Conservation (phyloP, 2,113 vertebrate species). For the Neodontobutis hainanensis region DNA sequence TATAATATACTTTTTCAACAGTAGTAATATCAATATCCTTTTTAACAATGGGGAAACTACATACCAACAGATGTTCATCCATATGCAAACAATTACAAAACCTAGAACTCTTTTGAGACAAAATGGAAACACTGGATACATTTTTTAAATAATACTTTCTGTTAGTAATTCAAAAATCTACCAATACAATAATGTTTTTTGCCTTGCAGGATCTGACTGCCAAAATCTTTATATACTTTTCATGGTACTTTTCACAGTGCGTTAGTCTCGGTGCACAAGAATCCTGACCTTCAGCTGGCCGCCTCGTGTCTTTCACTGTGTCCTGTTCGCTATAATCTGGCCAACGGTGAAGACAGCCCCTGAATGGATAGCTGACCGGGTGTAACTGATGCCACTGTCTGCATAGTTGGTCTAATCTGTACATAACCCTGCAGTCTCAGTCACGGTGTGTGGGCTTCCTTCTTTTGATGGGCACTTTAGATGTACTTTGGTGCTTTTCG, state of each 20-base stretch:
- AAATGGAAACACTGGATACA: too few species aligned
- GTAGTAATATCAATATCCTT: too few species aligned
- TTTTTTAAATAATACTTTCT: too few species aligned
- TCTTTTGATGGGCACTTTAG: conserved; percentile 47
- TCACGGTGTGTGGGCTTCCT: conserved; percentile 62
- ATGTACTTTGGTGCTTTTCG: conserved; percentile 32
- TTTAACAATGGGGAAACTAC: too few species aligned
- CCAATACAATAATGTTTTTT: too few species aligned
- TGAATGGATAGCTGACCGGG: conserved; percentile 39
- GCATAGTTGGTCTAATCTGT: conserved; percentile 70
- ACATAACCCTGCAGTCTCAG: conserved; percentile 46
- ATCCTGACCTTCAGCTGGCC: conserved; percentile 27
- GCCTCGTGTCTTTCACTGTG: conserved; percentile 31
- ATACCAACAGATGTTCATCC: too few species aligned
- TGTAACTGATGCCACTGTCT: conserved; percentile 59
- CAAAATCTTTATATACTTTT: neutral
- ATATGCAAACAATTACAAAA: too few species aligned
- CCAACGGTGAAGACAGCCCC: conserved; percentile 39
- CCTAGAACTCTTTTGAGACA: too few species aligned
- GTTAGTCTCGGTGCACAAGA: conserved; percentile 16
- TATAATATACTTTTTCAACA: too few species aligned
- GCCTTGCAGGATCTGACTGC: too few species aligned
- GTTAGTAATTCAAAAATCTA: too few species aligned
- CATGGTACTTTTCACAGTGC: conserved; percentile 6
- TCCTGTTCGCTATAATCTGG: conserved; percentile 36